Conservation (phyloP, 35 echinoderm and acorn worm species). For the Amphiura filiformis region DNA sequence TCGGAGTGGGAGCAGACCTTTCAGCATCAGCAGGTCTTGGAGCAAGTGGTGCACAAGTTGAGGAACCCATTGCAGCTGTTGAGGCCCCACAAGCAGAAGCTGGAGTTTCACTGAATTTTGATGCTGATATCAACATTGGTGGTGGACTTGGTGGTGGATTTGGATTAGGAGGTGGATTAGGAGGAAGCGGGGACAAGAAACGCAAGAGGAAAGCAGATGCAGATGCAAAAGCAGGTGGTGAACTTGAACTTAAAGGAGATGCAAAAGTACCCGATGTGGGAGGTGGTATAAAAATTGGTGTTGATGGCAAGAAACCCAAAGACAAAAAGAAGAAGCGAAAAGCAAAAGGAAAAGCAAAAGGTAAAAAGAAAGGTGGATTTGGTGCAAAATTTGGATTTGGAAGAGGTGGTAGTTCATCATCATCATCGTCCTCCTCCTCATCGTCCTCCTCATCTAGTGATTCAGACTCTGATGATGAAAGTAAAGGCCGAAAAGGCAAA, state of each 20-base stretch:
- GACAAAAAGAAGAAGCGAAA: background rate
- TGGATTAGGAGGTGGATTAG: conserved; percentile 18
- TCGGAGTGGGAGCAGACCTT: conserved; percentile 27
- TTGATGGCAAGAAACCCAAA: conserved; percentile 13
- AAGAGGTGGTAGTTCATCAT: conserved; percentile 5
- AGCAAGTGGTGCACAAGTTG: conserved; percentile 48
- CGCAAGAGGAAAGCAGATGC: conserved; percentile 29
- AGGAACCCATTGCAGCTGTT: conserved; percentile 50
- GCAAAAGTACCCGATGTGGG: conserved; percentile 2
- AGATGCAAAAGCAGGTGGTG: conserved; percentile 29
- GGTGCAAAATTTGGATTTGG: conserved; percentile 18
- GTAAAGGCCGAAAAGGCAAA: conserved; percentile 15
- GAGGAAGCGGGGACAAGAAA: conserved; percentile 5
- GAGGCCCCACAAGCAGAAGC: conserved; percentile 57
- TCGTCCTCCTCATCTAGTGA: conserved; percentile 41
- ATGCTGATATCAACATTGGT: conserved; percentile 47
- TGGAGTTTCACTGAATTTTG: conserved; percentile 34
- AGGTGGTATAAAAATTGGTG: conserved; percentile 1
- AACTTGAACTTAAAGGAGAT: conserved; percentile 38
- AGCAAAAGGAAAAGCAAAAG: conserved; percentile 32
- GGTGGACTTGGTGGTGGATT: conserved; percentile 44
- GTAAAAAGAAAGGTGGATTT: conserved; percentile 41
- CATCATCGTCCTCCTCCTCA: conserved; percentile 20
- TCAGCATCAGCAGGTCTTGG: conserved; percentile 53
- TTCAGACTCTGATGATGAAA: conserved; percentile 22